Evolutionary conservation across 2,888 invertebrate species (phyloP).

Genomic region (Leuctra nigra): DNA sequence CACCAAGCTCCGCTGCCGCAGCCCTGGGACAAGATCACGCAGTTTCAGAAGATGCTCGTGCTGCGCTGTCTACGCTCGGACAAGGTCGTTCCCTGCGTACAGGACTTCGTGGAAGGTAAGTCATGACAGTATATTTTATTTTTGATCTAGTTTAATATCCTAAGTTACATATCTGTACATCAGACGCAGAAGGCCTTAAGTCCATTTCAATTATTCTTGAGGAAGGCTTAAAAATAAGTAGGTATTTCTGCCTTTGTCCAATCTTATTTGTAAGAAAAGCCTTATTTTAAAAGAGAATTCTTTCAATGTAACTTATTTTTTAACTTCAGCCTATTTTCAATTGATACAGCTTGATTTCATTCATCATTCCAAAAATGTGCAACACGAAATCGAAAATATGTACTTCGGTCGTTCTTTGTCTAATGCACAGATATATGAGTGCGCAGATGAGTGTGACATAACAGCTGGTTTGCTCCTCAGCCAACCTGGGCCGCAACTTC

Average conservation of each 20-base stretch:
- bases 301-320: too few species aligned
- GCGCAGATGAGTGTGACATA: too few species aligned
- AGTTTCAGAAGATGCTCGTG: slow-evolving; percentile 70
- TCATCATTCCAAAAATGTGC: too few species aligned
- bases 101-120: slow-evolving; percentile 58
- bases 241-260: too few species aligned
- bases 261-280: too few species aligned
- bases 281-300: too few species aligned
- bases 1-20: slow-evolving; percentile 60
- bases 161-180: slow-evolving; percentile 27
- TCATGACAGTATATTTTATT: slow-evolving; percentile 1
- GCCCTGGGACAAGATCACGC: slow-evolving; percentile 57
- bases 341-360: too few species aligned
- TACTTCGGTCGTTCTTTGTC: too few species aligned
- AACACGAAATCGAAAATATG: too few species aligned
- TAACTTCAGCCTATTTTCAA: too few species aligned
- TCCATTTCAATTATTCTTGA: not conserved
- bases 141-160: not conserved
- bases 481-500: slow-evolving; percentile 67
- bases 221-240: not conserved
- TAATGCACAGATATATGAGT: too few species aligned
- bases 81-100: slow-evolving; percentile 75
- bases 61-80: slow-evolving; percentile 79
- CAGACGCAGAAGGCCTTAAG: not conserved
- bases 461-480: too few species aligned